phyloP scores from a whole-genome alignment of 2,113 vertebrate species.

The Emydocephalus ijimae region DNA sequence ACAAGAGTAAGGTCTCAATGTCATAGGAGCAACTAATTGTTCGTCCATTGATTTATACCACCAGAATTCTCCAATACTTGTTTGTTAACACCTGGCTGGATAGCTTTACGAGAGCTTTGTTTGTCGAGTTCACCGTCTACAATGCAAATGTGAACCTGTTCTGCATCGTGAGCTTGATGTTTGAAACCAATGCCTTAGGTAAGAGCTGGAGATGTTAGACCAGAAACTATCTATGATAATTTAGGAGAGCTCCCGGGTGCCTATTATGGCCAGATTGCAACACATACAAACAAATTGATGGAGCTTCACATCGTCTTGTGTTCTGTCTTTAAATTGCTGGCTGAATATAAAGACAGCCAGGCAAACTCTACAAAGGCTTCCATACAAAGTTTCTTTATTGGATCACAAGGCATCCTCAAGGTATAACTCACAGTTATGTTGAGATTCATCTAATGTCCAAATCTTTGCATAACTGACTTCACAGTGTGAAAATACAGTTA shows the following conservation, averaged over 20 bases:
- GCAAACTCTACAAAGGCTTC: too few species aligned
- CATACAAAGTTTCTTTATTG: too few species aligned
- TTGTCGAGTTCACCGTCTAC: constrained; percentile 93
- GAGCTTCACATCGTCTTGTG: neutral
- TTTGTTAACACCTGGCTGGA: constrained; percentile 88
- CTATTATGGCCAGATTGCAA: neutral
- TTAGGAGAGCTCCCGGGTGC: neutral
- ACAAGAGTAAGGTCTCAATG: neutral
- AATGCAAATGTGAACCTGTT: constrained; percentile 95
- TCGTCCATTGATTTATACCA: neutral
- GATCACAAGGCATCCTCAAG: too few species aligned
- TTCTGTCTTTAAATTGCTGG: too few species aligned
- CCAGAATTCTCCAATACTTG: constrained; percentile 83
- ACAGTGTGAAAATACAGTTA: too few species aligned
- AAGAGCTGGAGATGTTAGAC: constrained; percentile 34
- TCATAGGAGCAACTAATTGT: neutral
- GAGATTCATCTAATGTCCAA: too few species aligned
- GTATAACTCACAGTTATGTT: too few species aligned
- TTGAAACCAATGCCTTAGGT: constrained; percentile 89
- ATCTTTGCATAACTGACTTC: too few species aligned
- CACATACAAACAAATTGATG: neutral
- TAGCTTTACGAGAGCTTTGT: constrained; percentile 83
- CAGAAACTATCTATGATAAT: neutral
- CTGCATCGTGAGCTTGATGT: constrained; percentile 82
- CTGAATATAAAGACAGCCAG: too few species aligned